Base-by-base conservation (phyloP, 1,140 invertebrate genomes). In the Drosophila watanabei region DNA sequence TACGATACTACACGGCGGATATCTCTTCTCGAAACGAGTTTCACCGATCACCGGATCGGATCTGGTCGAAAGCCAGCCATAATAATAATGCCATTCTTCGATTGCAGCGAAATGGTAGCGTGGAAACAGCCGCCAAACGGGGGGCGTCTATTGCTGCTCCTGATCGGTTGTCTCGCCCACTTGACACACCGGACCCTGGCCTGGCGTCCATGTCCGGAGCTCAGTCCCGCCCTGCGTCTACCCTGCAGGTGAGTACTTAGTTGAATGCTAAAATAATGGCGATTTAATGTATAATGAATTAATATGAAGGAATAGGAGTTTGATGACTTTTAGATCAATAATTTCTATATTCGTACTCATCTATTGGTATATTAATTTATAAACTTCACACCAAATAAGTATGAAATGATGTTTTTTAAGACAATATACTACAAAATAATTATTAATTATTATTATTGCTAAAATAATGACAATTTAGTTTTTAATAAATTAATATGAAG, bases 151-250 rank as follows among this genome's bases (percentile, higher is more conserved):
- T 33, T 72, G 24, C 59, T 88, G 41, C 58, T 89, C 51, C 56
- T 88, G 33, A 18, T 89, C 35, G 51, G 73, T 37, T 80, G 77
- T 28, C 58, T 84, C 77, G 79, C 79, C 73, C 75, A 61, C 58
- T 69, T 81, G 65, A 61, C 56, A 69, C 72, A 65, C 62, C 78
- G 69, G 60, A 81, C 70, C 60, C 75, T 64, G 70, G 92, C 91
- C 57, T 93, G 93, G 93, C 82, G 91, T 41, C 92, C 93, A 76
- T 93, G 93, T 83, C 88, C 92, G 71, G 93, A 93, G 81, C 83
- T 93, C 39, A 93, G 92, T 88, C 86, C 92, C 66, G 88, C 86
- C 45, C 79, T 93, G 56, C 80, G 92, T 46, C 69, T 93, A 64
- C 93, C 93, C 70, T 93, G 93, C 92, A 91, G 91, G 92, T 93